Percentiles rank a stretch among this genome's conserved stretches.
These are phyloP conservation scores for Whitmania pigra DNA, from an alignment of 1,140 invertebrate genomes.

Conservation along the genomic window DNA sequence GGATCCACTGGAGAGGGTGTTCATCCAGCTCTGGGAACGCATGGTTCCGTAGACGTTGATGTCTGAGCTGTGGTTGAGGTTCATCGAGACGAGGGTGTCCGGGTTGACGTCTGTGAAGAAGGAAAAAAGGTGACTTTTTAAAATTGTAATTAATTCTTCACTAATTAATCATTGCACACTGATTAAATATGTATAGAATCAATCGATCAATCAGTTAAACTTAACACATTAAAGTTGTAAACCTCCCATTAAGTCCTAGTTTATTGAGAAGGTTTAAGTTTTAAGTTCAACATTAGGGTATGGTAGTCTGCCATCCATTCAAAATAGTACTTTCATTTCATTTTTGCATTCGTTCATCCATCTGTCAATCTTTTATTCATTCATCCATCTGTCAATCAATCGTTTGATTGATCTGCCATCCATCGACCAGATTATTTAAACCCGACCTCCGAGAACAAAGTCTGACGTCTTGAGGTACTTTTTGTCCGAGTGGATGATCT, in stretches of 20 bases:
- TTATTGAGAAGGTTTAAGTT: too few species aligned
- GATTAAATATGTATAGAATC: too few species aligned
- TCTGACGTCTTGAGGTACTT: slow-evolving; percentile 69
- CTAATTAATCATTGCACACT: too few species aligned
- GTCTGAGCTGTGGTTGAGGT: not conserved
- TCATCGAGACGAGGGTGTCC: not conserved
- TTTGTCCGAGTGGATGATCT: slow-evolving; percentile 86
- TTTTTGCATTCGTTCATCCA: too few species aligned
- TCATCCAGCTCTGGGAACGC: slow-evolving; percentile 37
- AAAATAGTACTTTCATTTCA: too few species aligned
- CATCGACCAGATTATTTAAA: not conserved
- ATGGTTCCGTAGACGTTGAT: slow-evolving; percentile 18
- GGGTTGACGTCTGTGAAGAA: not conserved
- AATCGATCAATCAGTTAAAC: too few species aligned
- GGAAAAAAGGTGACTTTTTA: not conserved
- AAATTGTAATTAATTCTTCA: too few species aligned
- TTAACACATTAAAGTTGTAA: too few species aligned
- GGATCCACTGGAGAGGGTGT: slow-evolving; percentile 32
- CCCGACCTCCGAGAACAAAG: slow-evolving; percentile 7
- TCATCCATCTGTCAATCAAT: slow-evolving; percentile 12
- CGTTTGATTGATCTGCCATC: not conserved
- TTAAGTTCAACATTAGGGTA: too few species aligned
- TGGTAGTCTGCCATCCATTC: too few species aligned
- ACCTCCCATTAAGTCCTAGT: too few species aligned
- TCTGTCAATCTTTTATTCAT: not conserved